A percentile compares a stretch with the other conserved stretches of the same genome.
Evolutionary conservation across 1,140 invertebrate genomes (phyloP).

Genomic region (Micrasema minimum): DNA sequence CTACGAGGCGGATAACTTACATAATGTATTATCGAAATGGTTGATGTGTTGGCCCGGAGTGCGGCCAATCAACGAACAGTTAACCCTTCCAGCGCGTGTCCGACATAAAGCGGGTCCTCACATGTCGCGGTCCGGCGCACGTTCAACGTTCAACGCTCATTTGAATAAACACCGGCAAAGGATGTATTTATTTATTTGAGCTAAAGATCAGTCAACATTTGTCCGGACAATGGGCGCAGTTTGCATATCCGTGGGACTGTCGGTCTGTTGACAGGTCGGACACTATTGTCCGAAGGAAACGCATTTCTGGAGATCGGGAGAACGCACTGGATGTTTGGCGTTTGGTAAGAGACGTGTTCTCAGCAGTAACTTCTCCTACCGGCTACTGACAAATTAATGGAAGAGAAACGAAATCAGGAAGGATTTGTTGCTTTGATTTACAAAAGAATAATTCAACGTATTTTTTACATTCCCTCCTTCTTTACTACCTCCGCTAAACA

Average conservation of each 20-base stretch:
- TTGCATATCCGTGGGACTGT: constrained; percentile 42
- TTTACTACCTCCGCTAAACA: too few species aligned
- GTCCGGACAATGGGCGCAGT: constrained; percentile 41
- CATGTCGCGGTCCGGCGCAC: constrained; percentile 13
- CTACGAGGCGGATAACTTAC: too few species aligned
- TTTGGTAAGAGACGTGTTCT: background rate
- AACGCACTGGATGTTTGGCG: constrained; percentile 9
- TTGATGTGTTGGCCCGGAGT: too few species aligned
- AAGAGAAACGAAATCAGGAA: too few species aligned
- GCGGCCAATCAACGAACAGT: background rate
- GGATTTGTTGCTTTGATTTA: too few species aligned
- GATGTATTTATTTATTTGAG: constrained; percentile 44
- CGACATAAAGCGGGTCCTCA: constrained; percentile 14
- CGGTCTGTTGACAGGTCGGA: constrained; percentile 29
- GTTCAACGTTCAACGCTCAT: constrained; percentile 32
- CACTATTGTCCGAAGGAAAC: constrained; percentile 28
- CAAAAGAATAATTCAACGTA: too few species aligned
- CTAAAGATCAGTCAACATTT: constrained; percentile 50
- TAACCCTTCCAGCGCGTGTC: constrained; percentile 14
- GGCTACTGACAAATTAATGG: background rate
- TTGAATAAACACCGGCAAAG: constrained; percentile 38
- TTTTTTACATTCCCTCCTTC: too few species aligned
- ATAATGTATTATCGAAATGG: too few species aligned
- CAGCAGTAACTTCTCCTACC: too few species aligned
- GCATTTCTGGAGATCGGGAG: constrained; percentile 18